Conservation (phyloP, 2,888 invertebrate species). For the Orchesella flavescens region DNA sequence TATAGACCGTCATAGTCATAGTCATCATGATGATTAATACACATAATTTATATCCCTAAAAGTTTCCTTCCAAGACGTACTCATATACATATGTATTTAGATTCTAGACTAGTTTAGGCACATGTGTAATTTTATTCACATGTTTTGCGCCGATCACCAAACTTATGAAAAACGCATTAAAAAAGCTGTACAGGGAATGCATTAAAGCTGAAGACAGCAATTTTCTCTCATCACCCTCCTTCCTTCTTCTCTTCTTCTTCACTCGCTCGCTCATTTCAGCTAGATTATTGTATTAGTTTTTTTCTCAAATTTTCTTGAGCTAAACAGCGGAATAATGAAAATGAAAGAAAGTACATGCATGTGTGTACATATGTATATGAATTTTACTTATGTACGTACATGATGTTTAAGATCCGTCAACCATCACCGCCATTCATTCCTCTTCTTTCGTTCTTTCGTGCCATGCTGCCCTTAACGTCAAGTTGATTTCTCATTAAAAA, state of each 20-base stretch:
- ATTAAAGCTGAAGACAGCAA: conserved; percentile 58
- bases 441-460: conserved; percentile 29
- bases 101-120: too few species aligned
- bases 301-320: neutral
- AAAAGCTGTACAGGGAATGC: conserved; percentile 39
- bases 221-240: conserved; percentile 53
- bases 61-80: too few species aligned
- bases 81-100: too few species aligned
- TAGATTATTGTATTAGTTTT: neutral
- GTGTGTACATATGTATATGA: neutral
- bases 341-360: conserved; percentile 47
- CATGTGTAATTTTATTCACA: too few species aligned
- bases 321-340: conserved; percentile 41
- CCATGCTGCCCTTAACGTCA: conserved; percentile 59
- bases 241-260: too few species aligned
- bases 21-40: too few species aligned
- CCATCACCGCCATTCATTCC: conserved; percentile 18
- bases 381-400: too few species aligned
- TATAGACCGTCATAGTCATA: too few species aligned
- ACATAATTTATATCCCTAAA: too few species aligned
- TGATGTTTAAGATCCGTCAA: neutral
- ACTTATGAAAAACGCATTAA: conserved; percentile 43
- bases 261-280: neutral
- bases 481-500: conserved; percentile 63
- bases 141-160: too few species aligned